Conservation (phyloP, 2,113 vertebrate genomes). For the Myrmecophaga tridactyla region DNA sequence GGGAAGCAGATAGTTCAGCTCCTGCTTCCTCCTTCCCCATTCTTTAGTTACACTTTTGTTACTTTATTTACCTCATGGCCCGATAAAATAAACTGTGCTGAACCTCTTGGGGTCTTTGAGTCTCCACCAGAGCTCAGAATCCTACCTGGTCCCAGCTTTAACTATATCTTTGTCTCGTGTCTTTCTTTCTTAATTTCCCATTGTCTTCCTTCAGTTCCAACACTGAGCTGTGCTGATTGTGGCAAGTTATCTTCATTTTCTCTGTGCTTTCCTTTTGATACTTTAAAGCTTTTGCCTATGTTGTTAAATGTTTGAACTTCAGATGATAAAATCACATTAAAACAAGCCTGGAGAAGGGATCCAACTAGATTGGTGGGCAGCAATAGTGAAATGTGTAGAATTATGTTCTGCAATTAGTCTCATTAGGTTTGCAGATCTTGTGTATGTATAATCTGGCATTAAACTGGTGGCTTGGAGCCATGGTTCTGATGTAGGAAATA, state of each 20-base stretch:
- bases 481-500: neutral
- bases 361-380: neutral
- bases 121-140: too few species aligned
- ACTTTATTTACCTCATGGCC: too few species aligned
- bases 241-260: neutral
- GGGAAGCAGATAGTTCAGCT: too few species aligned
- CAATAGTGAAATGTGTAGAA: neutral
- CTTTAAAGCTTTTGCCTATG: neutral
- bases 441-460: neutral
- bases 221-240: too few species aligned
- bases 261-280: neutral
- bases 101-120: too few species aligned
- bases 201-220: too few species aligned
- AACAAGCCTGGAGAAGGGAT: neutral
- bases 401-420: neutral
- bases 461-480: neutral
- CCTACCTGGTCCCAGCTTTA: too few species aligned
- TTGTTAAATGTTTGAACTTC: slow-evolving; percentile 2
- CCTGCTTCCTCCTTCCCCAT: too few species aligned
- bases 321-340: neutral
- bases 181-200: too few species aligned
- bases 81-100: too few species aligned
- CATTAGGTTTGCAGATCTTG: neutral
- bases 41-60: too few species aligned
- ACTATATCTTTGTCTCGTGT: too few species aligned